Base-by-base conservation (phyloP, 2,797 vertebrate genomes). In the Platalea minor region DNA sequence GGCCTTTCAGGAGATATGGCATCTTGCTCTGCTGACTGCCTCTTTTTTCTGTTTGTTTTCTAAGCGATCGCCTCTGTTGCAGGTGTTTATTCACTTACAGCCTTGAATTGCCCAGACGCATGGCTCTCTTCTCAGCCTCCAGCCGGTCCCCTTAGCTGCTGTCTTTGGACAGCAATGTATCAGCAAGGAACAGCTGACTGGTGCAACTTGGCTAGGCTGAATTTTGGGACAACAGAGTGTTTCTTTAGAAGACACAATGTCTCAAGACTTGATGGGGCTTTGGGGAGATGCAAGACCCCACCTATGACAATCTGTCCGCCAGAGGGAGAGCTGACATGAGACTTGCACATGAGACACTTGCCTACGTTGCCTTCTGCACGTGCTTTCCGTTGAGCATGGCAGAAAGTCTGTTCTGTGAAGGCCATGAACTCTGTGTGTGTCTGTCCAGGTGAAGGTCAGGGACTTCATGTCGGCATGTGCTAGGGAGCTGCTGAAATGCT, bases 281-380 rank as follows among this genome's bases (percentile, higher is more conserved):
- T 10, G 4, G 10, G 59, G 25, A 78, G 28, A 10, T 68, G 24
- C 18, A 33, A 45, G 54, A 82, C 25, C 9, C 17, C 7, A 8
- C 14, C 9, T 39, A 12, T 0, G 2, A 17, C 23, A 87, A 5
- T 33, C 11, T 73, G 14, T 33, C 13, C 1, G 2, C n/a, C 0
- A 2, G 15, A 24, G 14, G 35, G 39, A 80, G 60, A 81, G 31
- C n/a, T 88, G 73, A 68, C 7, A 1, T n/a, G 48, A n/a, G 20
- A 20, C 23, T 59, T 4, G 0, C 11, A 19, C 3, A 7, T 0
- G 3, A 54, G 28, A 39, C 26, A 3, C 25, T 78, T 0, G 0
- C 48, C 31, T n/a, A 0, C 18, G 2, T 85, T 88, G 60, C 41
- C 25, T 73, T 74, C 56, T 67, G 46, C 23, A 9, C 4, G 0